Evolutionary conservation across 1,140 invertebrate species (phyloP), one percentile per base, ranked within the genome.

Genomic region (Leptoteleia sp.): DNA sequence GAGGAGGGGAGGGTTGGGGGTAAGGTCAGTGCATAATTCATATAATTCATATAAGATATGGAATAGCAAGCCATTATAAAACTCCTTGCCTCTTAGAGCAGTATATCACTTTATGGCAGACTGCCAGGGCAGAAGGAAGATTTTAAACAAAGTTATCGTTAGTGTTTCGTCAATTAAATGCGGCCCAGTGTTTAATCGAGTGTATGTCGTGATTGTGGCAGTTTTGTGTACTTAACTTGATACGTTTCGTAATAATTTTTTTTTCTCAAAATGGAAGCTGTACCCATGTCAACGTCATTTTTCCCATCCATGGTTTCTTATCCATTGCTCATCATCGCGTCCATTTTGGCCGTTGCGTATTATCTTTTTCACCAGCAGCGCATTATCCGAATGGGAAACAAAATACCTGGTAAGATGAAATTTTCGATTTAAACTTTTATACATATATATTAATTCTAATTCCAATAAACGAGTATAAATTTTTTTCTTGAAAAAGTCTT

Each of bases 361-460:
- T 85, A 82, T 61, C 88, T 86, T n/a, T 75, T 88, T 0, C 76
- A 87, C 31, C 83, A 61, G 3, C 50, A 37, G 29, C 62, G 87
- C 47, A 68, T 81, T 0, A 75, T 87, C 4, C 75, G 55, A 25
- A 55, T 88, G 38, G 82, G 84, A 12, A 81, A 82, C 4, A 88
- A 88, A 57, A 16, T 89, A 16, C 88, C 88, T 68, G 85, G 88
- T 88, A 76, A 55, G 54, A 52, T 6, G 0, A 42, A 11, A 17
- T 11, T 8, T 43, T n/a, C n/a, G n/a, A n/a, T n/a, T n/a, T n/a
- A n/a, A n/a, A n/a, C n/a, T n/a, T n/a, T n/a, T n/a, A n/a, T n/a
- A n/a, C n/a, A n/a, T n/a, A n/a, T n/a, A n/a, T n/a, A n/a, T n/a
- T n/a, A n/a, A n/a, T n/a, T n/a, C n/a, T n/a, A n/a, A n/a, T n/a